phyloP scores from a whole-genome alignment of 2,113 vertebrate genomes.

The Pteropus alecto region DNA sequence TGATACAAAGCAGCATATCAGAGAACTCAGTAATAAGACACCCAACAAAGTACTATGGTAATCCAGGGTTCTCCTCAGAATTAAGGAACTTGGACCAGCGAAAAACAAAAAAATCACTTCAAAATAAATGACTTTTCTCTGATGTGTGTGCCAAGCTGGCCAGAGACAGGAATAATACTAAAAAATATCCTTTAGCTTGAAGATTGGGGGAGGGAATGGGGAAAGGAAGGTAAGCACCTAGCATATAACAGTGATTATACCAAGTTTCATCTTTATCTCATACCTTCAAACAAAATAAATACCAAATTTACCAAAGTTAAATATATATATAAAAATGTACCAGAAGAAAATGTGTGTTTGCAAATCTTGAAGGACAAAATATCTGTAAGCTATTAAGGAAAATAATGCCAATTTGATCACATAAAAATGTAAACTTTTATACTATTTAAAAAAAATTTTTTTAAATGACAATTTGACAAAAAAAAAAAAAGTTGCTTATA shows the following conservation, averaged over 20 bases:
- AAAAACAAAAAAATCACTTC: background rate
- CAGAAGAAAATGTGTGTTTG: background rate
- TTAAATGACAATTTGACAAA: background rate
- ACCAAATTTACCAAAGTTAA: background rate
- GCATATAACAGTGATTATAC: background rate
- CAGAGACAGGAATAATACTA: background rate
- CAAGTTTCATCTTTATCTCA: background rate
- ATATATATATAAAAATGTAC: background rate
- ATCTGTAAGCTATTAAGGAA: background rate
- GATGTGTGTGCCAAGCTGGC: background rate
- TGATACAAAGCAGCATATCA: background rate
- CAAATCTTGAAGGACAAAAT: background rate
- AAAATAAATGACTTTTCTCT: background rate
- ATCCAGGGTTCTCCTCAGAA: background rate
- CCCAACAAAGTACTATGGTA: background rate
- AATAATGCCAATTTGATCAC: background rate
- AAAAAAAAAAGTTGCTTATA: background rate
- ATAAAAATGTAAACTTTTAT: background rate
- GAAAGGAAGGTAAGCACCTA: background rate
- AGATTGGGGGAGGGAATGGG: background rate
- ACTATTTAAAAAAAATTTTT: background rate
- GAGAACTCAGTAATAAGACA: background rate
- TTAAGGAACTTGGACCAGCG: background rate
- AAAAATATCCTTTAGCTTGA: background rate
- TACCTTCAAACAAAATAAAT: background rate